Base-by-base conservation (phyloP, 2,888 invertebrate species). In the Cheilosia urbana region DNA sequence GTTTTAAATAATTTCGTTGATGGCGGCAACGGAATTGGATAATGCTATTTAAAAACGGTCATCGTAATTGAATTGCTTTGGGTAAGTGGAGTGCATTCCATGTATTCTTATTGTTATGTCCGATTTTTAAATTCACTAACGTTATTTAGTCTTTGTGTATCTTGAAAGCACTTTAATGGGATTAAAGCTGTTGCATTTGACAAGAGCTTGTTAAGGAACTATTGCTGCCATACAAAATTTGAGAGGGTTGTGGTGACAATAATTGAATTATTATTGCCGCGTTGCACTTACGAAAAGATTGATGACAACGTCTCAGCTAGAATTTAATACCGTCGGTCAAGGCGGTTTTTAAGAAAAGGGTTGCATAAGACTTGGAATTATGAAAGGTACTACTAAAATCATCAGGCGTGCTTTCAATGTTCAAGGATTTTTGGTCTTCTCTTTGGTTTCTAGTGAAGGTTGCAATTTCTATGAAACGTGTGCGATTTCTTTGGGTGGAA, bases 101-200 rank as follows among this genome's bases (percentile, higher is more conserved):
- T 24, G 19, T 9, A 4, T 19, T 34, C 37, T 1, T 47, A 9
- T 47, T 19, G 34, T 42, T 42, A 9, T 24, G 60, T 24, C 24
- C 24, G 24, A 24, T 42, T 47, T 19, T 47, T 19, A 47, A 47
- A 19, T 7, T 19, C 9, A 2, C 2, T 17, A 9, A 17, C 2
- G 47, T 7, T 7, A 2, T 47, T 45, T n/a, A 17, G 6, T 11
- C 17, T 58, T 45, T 63, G 58, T 57, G 75, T 49, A 49, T 57
- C 30, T 49, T 19, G 37, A 58, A 58, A 58, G 40, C 11, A 58
- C 58, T 58, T 49, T 76, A 68, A 68, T 15, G 30, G 19, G 76
- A 76, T 76, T 76, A 60, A n/a, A 47, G 57, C 42, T 42, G 62
- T 21, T 30, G 27, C 21, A 53, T 30, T 42, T 21, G 4, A 15